Evolutionary conservation across 2,888 invertebrate species (phyloP), one percentile per base, ranked within the genome.

Genomic region (Auanema sp.): DNA sequence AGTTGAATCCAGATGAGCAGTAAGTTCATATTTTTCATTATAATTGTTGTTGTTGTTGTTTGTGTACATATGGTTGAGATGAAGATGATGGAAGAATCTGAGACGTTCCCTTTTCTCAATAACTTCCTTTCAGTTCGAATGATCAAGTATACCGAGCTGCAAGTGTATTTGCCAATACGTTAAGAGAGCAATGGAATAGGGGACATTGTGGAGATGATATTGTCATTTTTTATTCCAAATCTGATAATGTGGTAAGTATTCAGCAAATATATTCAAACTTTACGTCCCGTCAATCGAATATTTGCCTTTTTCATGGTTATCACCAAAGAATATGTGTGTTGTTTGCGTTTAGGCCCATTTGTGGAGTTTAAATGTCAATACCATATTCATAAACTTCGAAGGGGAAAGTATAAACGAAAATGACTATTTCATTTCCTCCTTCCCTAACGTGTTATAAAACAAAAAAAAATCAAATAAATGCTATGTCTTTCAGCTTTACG

Each of bases 121-220:
- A 56, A 18, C 40, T 8, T 60, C 49, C 10, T 56, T 69, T 25
- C 60, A 70, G 70, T 14, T 60, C 66, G 10, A 53, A 56, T 12
- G 61, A 60, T 10, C 54, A 60, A 0, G 55, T 71, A 5, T 47
- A 59, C 11, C 24, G 53, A 12, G 72, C 69, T 5, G 72, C 72
- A 11, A 63, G 66, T 66, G 58, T 65, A 12, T 72, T 72, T 43
- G 72, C 72, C 43, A 68, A 72, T 64, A 60, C 51, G 3, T 41
- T 72, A 42, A 50, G 72, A 23, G 52, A 57, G 16, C 65, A 66
- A 41, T 68, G 69, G 53, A 66, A 64, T 18, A 64, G 72, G 1
- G 72, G 66, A 3, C 72, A 69, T 41, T 72, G 72, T 43, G 65
- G 68, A 51, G 72, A 72, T 43, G 72, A 72, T 23, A 3, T 72